Evolutionary conservation across 2,113 vertebrate genomes (phyloP).

Genomic region (Genyomyrus donnyi): DNA sequence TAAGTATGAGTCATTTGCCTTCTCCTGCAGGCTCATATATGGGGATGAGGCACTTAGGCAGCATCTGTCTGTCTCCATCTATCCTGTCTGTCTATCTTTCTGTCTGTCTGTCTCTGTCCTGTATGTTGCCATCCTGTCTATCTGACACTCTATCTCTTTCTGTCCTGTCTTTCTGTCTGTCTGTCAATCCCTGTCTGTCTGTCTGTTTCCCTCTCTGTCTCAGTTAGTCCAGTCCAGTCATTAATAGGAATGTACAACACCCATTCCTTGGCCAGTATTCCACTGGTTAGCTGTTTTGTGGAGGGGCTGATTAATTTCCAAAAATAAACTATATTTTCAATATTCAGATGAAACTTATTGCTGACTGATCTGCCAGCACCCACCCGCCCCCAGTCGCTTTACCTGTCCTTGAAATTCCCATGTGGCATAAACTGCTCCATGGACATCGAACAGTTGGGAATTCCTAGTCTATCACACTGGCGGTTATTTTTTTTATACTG

Average conservation of each 20-base stretch:
- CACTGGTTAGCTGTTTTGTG: neutral
- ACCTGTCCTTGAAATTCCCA: neutral
- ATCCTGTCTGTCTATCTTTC: neutral
- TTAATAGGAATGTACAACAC: neutral
- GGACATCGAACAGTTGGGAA: neutral
- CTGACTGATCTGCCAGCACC: neutral
- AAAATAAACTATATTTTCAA: neutral
- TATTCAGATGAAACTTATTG: neutral
- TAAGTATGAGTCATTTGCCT: conserved; percentile 47
- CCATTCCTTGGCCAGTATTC: neutral
- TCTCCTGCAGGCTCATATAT: neutral
- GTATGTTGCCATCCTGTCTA: no score
- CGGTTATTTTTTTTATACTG: neutral
- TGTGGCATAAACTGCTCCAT: neutral
- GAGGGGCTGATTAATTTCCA: neutral
- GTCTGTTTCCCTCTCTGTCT: neutral
- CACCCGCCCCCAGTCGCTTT: neutral
- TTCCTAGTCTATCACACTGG: neutral
- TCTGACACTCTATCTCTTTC: neutral
- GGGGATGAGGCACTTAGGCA: neutral
- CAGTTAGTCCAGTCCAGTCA: neutral
- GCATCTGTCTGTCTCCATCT: neutral
- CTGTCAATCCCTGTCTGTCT: neutral
- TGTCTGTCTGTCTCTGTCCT: neutral
- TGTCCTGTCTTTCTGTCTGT: neutral